Base-by-base conservation (phyloP, 2,113 vertebrate genomes). In the Rynchops niger region DNA sequence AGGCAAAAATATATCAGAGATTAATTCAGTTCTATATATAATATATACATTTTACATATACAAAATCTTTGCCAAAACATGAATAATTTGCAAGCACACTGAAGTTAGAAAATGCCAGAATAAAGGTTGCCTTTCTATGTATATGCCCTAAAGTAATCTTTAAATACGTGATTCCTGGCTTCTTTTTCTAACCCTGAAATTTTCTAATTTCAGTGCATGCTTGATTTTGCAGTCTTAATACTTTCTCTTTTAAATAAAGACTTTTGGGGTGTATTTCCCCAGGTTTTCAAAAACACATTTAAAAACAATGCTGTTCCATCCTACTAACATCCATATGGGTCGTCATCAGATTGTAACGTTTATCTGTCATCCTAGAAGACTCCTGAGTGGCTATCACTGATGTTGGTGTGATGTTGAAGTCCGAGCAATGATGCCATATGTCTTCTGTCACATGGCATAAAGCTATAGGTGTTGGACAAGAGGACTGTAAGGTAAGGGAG, bases 51-150 rank as follows among this genome's bases (percentile, higher is more conserved):
- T 95, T 94, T 84, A 91, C 73, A 84, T 86, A 92, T 76, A 93
- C 8, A 79, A 84, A 86, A 58, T 92, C 86, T 78, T 93, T 95
- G 92, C 94, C 91, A 93, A 86, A 93, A 94, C 79, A 63, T 49
- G 83, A 93, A 86, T 95, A 96, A 95, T 84, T 95, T 91, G 74
- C 81, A 77, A 72, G 92, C 86, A 82, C 42, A 36, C 15, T 27
- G 43, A 83, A 92, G 94, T 66, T 87, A 72, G 93, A 94, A 97
- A 97, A 97, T 94, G 91, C 96, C 94, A 95, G 81, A 95, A 94
- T 94, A 95, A 97, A 97, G 86, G 94, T 94, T 95, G 84, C 38
- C 40, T 95, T 95, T 89, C 84, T 81, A 42, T 82, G 81, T 63
- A 82, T 93, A 85, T 93, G 73, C 89, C 83, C 86, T 87, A 34